These are phyloP conservation scores for Hanleya hanleyi DNA, from an alignment of 2,888 invertebrate genomes.

Conservation along the genomic window DNA sequence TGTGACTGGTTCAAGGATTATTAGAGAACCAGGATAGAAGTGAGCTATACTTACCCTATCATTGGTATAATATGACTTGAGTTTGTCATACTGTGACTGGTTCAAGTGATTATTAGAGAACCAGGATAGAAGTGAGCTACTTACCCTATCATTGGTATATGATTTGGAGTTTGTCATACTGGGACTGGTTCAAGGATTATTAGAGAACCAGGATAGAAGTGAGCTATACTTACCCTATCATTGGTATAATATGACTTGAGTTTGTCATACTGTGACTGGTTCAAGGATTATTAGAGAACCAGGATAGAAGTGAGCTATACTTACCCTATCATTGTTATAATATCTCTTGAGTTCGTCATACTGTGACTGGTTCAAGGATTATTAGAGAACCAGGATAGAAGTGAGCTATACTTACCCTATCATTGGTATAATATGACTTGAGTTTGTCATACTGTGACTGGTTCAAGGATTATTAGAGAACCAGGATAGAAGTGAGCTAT, in stretches of 20 bases:
- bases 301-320: background rate
- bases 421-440: no score
- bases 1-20: background rate
- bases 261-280: background rate
- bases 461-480: no score
- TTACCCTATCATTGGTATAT: no score
- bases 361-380: background rate
- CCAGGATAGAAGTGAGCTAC: background rate
- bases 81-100: background rate
- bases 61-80: background rate
- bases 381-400: no score
- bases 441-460: no score
- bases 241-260: no score
- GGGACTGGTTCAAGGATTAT: no score
- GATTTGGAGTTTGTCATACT: no score
- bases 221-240: no score
- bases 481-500: no score
- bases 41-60: background rate
- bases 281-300: no score
- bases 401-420: background rate
- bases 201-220: no score
- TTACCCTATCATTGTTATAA: background rate
- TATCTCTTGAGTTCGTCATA: background rate
- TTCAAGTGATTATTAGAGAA: background rate
- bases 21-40: background rate